Conservation (phyloP, 2,888 invertebrate genomes). For the Patella ulyssiponensis region DNA sequence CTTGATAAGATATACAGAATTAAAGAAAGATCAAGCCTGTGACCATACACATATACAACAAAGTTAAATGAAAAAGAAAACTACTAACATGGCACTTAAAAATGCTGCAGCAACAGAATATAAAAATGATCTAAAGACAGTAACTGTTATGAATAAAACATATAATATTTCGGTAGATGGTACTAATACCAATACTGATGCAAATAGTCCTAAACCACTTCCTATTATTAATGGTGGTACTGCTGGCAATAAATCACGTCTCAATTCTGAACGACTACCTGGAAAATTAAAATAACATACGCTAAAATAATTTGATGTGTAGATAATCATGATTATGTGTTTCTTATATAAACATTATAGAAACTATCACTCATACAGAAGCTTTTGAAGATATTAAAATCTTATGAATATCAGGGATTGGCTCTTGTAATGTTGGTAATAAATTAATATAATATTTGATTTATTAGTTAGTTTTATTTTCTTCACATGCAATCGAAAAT, state of each 20-base stretch:
- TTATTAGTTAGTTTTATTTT: neutral
- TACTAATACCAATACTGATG: constrained; percentile 43
- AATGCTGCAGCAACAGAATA: constrained; percentile 52
- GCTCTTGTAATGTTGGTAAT: too few relatives aligned
- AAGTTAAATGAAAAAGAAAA: neutral
- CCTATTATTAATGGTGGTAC: constrained; percentile 49
- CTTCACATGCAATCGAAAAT: neutral
- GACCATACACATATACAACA: too few relatives aligned
- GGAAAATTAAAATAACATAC: constrained; percentile 10
- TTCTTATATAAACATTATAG: too few relatives aligned
- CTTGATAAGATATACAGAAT: too few relatives aligned
- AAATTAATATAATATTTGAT: neutral
- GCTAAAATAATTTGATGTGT: too few relatives aligned
- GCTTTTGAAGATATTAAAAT: too few relatives aligned
- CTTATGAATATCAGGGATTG: too few relatives aligned
- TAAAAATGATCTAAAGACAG: constrained; percentile 53
- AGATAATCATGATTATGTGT: too few relatives aligned
- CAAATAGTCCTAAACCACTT: constrained; percentile 39
- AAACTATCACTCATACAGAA: too few relatives aligned
- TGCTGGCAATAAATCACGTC: constrained; percentile 49
- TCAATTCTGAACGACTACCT: constrained; percentile 40
- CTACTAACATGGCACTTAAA: constrained; percentile 48
- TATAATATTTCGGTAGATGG: constrained; percentile 39
- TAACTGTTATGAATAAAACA: constrained; percentile 47
- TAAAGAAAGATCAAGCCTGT: too few relatives aligned